Percentiles rank a stretch among this genome's conserved stretches.
phyloP scores from a whole-genome alignment of 2,888 invertebrate genomes.

The Cabera pusaria region DNA sequence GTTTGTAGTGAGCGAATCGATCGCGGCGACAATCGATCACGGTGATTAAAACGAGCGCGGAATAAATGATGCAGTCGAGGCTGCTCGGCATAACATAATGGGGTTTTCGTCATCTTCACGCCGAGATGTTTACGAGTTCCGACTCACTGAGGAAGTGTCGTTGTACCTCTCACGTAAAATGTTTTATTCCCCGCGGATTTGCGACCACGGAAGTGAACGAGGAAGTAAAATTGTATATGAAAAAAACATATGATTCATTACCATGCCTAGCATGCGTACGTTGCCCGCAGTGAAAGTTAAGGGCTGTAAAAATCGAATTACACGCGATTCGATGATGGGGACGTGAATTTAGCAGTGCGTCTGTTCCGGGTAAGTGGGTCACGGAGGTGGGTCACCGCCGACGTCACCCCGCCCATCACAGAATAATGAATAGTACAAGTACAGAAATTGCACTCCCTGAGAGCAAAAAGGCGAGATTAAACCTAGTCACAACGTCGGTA shows the following conservation, averaged over 20 bases:
- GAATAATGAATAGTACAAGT: too few species aligned
- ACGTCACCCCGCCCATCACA: too few species aligned
- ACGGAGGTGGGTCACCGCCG: conserved; percentile 42
- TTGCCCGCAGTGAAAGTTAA: conserved; percentile 24
- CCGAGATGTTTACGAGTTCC: conserved; percentile 11
- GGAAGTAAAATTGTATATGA: conserved; percentile 7
- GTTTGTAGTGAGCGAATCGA: conserved; percentile 54
- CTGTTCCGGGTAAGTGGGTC: conserved; percentile 61
- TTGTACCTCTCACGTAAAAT: conserved; percentile 8
- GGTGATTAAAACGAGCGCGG: conserved; percentile 41
- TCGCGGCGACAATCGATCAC: conserved; percentile 56
- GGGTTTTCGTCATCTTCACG: conserved; percentile 11
- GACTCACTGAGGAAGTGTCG: conserved; percentile 7
- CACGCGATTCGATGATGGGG: conserved; percentile 38
- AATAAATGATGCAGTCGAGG: conserved; percentile 35
- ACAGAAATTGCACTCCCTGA: too few species aligned
- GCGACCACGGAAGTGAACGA: conserved; percentile 11
- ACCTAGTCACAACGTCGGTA: too few species aligned
- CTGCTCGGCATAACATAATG: conserved; percentile 29
- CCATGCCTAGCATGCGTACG: conserved; percentile 10
- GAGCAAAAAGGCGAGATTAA: too few species aligned
- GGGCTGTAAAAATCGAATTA: conserved; percentile 37
- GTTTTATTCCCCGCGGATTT: conserved; percentile 9
- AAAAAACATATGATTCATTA: conserved; percentile 10
- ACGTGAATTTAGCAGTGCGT: conserved; percentile 40